Percentiles rank a stretch among this genome's conserved stretches.
phyloP scores from a whole-genome alignment of 2,888 invertebrate species.

The Seira ritae region DNA sequence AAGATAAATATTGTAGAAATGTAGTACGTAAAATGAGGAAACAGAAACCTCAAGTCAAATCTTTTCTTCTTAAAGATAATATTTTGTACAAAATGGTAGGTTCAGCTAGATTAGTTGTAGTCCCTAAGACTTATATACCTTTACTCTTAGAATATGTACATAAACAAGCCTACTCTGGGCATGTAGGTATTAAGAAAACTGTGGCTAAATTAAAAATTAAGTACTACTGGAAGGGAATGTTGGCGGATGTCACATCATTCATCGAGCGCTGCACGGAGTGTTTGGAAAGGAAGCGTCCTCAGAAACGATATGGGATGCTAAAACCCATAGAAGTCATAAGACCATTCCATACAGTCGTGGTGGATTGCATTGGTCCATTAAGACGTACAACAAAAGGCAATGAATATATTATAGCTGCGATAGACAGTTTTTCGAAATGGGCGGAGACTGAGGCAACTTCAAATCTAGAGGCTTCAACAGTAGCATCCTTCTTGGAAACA shows the following conservation, averaged over 20 bases:
- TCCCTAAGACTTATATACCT: conserved; percentile 6
- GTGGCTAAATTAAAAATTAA: background rate
- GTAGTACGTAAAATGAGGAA: background rate
- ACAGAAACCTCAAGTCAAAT: background rate
- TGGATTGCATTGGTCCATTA: conserved; percentile 71
- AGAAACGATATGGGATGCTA: conserved; percentile 37
- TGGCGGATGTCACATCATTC: background rate
- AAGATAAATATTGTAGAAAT: background rate
- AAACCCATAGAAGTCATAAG: conserved; percentile 30
- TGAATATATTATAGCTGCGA: conserved; percentile 66
- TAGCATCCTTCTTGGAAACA: conserved; percentile 70
- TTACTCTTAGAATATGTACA: too few species aligned
- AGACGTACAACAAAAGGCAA: conserved; percentile 58
- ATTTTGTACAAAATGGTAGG: background rate
- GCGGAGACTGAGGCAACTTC: conserved; percentile 68
- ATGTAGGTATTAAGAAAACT: background rate
- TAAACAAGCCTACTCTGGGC: too few species aligned
- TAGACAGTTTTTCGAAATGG: conserved; percentile 68
- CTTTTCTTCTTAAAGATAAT: background rate
- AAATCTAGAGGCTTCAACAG: conserved; percentile 71
- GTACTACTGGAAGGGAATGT: conserved; percentile 20
- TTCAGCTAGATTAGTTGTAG: background rate
- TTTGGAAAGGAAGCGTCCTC: background rate
- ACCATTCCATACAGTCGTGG: conserved; percentile 69
- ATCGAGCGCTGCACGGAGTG: conserved; percentile 7